A percentile compares a stretch with the other conserved stretches of the same genome.
Evolutionary conservation across 2,797 vertebrate genomes (phyloP).

Genomic region (Hozukius guyotensis): DNA sequence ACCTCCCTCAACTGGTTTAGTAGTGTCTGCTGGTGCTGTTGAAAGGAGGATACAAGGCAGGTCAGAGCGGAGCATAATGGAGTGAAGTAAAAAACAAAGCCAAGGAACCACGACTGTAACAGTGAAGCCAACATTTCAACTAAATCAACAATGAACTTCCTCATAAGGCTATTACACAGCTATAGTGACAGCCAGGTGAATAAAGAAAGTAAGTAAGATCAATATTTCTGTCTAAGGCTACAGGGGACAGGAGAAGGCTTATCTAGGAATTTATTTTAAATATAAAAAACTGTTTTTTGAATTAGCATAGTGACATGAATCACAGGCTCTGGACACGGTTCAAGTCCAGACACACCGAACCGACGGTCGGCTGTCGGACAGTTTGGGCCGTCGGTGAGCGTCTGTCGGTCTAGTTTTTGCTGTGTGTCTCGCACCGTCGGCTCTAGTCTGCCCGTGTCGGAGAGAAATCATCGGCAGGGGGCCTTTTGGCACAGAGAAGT

Average conservation of each 20-base stretch:
- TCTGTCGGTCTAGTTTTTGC: too few species aligned
- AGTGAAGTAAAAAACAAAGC: background rate
- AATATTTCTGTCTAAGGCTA: background rate
- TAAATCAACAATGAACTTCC: background rate
- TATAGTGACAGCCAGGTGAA: background rate
- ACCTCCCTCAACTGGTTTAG: slow-evolving; percentile 98
- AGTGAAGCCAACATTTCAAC: background rate
- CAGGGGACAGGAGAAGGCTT: background rate
- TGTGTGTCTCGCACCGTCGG: too few species aligned
- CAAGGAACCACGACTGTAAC: background rate
- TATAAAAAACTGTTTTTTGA: background rate
- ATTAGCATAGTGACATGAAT: background rate
- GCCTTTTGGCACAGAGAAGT: too few species aligned
- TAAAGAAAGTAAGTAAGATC: background rate
- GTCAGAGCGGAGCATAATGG: background rate
- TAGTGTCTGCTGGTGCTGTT: slow-evolving; percentile 96
- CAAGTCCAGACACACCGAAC: too few species aligned
- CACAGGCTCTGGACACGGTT: too few species aligned
- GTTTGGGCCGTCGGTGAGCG: too few species aligned
- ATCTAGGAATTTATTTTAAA: background rate
- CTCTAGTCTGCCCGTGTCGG: too few species aligned
- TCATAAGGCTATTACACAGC: background rate
- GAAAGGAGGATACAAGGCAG: background rate
- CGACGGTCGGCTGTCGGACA: too few species aligned
- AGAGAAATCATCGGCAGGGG: too few species aligned